These are phyloP conservation scores for Urocitellus parryii DNA, from an alignment of 2,113 vertebrate genomes.

Conservation along the genomic window DNA sequence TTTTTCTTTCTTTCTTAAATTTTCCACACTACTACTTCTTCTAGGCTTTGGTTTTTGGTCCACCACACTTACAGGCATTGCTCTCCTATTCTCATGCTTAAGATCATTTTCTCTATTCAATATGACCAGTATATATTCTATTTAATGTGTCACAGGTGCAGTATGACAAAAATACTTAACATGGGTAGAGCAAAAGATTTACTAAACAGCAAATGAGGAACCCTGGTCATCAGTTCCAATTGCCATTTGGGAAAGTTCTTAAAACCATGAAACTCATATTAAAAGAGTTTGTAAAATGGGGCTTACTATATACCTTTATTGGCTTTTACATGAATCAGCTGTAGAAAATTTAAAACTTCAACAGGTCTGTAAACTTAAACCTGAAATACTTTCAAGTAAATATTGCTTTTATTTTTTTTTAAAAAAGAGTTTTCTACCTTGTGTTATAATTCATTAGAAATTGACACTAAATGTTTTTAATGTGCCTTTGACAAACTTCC, in stretches of 20 bases:
- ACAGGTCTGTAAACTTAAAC: background rate
- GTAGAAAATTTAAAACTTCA: background rate
- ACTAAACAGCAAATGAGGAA: background rate
- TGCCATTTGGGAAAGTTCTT: background rate
- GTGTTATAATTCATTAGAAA: background rate
- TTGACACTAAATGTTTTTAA: conserved; percentile 21
- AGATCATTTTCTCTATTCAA: background rate
- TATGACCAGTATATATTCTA: background rate
- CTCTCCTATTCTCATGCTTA: background rate
- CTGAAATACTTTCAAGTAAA: background rate
- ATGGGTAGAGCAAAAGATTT: background rate
- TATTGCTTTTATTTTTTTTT: background rate
- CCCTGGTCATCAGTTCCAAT: background rate
- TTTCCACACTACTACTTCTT: background rate
- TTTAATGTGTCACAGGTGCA: background rate
- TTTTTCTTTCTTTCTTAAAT: background rate
- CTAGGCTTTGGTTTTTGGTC: background rate
- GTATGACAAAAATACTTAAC: background rate
- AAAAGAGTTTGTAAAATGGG: conserved; percentile 4
- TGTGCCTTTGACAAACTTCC: background rate
- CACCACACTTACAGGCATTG: background rate
- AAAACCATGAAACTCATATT: background rate
- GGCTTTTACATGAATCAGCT: background rate
- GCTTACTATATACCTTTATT: background rate
- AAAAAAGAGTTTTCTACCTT: background rate